These are phyloP conservation scores for Heliocidaris tuberculata DNA, from an alignment of 35 echinoderm and acorn worm genomes.

Conservation along the genomic window DNA sequence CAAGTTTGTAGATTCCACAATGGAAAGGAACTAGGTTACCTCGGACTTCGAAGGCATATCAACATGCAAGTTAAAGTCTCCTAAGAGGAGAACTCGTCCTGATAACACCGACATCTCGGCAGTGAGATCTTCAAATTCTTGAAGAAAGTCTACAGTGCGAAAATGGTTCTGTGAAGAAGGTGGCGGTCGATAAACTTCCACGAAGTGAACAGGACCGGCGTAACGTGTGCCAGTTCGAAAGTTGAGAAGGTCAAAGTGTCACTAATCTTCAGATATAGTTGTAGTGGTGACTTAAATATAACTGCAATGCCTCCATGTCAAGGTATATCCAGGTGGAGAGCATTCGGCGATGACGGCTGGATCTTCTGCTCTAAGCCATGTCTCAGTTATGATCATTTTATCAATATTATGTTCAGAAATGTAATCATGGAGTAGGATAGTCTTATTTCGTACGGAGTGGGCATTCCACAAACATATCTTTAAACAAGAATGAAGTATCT, in stretches of 20 bases:
- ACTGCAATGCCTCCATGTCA: conserved; percentile 48
- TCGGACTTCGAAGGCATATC: conserved; percentile 41
- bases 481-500: too few relatives aligned
- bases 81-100: conserved; percentile 50
- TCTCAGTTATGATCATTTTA: conserved; percentile 50
- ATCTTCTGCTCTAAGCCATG: conserved; percentile 47
- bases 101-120: neutral
- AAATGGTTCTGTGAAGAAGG: conserved; percentile 39
- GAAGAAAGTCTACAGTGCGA: conserved; percentile 34
- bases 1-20: too few relatives aligned
- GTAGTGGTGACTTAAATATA: neutral
- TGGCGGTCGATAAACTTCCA: conserved; percentile 59
- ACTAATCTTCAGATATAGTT: neutral
- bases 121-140: conserved; percentile 52
- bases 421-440: too few relatives aligned
- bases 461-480: too few relatives aligned
- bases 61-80: conserved; percentile 67
- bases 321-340: conserved; percentile 44
- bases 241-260: neutral
- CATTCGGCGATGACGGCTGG: conserved; percentile 26
- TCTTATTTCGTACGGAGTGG: too few relatives aligned
- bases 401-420: conserved; percentile 33
- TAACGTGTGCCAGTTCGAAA: conserved; percentile 47
- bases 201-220: neutral
- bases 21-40: conserved; percentile 27